These are phyloP conservation scores for Nasonia longicornis DNA, from an alignment of 1,140 invertebrate genomes.

Conservation along the genomic window DNA sequence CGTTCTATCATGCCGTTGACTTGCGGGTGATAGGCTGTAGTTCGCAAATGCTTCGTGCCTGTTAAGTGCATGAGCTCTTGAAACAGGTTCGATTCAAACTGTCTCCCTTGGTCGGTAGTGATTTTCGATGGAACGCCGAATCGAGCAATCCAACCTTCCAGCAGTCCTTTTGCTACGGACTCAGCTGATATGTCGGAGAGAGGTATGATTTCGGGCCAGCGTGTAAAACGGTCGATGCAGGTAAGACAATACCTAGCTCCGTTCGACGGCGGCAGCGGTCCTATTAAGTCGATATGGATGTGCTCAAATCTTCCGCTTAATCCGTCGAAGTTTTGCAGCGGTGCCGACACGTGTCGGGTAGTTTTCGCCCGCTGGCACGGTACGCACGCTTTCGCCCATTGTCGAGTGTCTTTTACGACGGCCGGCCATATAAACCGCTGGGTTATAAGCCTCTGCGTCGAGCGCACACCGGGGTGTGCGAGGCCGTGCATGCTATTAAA, in stretches of 20 bases:
- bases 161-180: neutral
- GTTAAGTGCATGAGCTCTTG: neutral
- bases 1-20: constrained; percentile 59
- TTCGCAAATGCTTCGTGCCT: constrained; percentile 37
- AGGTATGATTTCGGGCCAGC: constrained; percentile 32
- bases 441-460: neutral
- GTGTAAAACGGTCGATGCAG: constrained; percentile 11
- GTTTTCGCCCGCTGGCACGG: constrained; percentile 44
- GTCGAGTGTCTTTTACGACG: constrained; percentile 17
- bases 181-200: neutral
- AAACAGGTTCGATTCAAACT: constrained; percentile 35
- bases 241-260: constrained; percentile 13
- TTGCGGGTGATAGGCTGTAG: constrained; percentile 60
- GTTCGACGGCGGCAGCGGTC: neutral
- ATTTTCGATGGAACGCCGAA: neutral
- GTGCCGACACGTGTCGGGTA: constrained; percentile 26
- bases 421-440: constrained; percentile 45
- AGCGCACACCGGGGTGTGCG: neutral
- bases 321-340: constrained; percentile 2
- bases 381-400: constrained; percentile 36
- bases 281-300: constrained; percentile 41
- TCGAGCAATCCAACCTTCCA: neutral
- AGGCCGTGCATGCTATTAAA: neutral
- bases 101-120: constrained; percentile 15
- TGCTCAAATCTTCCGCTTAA: constrained; percentile 38